Evolutionary conservation across 2,888 invertebrate genomes (phyloP), one percentile per base, ranked within the genome.

Genomic region (Galeruca laticollis): DNA sequence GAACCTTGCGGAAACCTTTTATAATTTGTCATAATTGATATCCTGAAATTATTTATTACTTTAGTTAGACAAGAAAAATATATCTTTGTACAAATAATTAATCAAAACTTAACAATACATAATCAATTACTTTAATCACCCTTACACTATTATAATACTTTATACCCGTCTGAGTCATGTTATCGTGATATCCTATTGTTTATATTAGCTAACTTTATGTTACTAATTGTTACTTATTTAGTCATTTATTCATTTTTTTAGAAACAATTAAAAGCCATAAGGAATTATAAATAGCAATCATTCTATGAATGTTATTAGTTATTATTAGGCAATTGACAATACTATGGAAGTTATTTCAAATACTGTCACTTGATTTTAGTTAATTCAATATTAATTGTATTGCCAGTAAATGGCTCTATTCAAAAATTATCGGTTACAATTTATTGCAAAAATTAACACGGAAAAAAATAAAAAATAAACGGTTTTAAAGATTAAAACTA

Each of bases 181-280:
- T 43, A n/a, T 47, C 47, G 47, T 47, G 47, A 47, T 18, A 47
- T 47, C 18, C 18, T 47, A 15, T 47, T 47, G 47, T 47, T 13
- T 2, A 37, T 37, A 37, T 37, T 37, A 37, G 37, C 10, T 11
- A 37, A 10, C 10, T 26, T 26, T 26, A 13, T 9, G 13, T 13
- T 37, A 37, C 2, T 37, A 37, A 37, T 37, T 37, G 10, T 9
- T 18, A 18, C 47, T 47, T 47, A 26, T 47, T 15, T 15, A 18
- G 47, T 18, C 5, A 18, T 18, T 47, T 1, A 47, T 18, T 47
- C 15, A 15, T 47, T 47, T 18, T 47, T 18, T 15, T 9, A 40
- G 2, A 40, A 40, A 4, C 40, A 13, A 40, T 47, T 18, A 18
- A 47, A 47, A 15, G 47, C 15, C 18, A 18, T 47, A 47, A 47